Base-by-base conservation (phyloP, 2,888 invertebrate species). In the Aspidiotus destructor region DNA sequence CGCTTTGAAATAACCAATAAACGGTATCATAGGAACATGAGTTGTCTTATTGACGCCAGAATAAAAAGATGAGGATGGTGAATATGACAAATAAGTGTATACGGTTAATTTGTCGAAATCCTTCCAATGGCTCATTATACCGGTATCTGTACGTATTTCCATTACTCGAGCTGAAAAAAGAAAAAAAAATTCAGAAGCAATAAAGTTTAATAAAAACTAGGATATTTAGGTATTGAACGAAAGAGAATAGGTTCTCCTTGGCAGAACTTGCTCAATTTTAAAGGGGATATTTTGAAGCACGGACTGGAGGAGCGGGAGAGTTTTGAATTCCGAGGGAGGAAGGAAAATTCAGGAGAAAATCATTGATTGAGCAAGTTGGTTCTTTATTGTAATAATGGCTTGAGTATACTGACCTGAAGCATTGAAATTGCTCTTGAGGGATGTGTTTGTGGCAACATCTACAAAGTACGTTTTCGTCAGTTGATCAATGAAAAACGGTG, bases 121-220 rank as follows among this genome's bases (percentile, higher is more conserved):
- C 62, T 73, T 74, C 76, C 76, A 76, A 71, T 76, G 76, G 54
- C 74, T 74, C 73, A 76, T 74, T 54, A 76, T 74, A 28, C 76
- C 76, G 2, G 75, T 73, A 70, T 76, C 75, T 17, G 74, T 75
- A 28, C 73, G 72, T 13, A 76, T 68, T 62, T 75, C 74, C 64
- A 76, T 69, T 17, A 73, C 72, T 61, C 72, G 72, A 54, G 62
- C 71, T 71, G 62, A 70, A 40, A n/a, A 62, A 70, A 41, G 11
- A 9, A 54, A 54, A n/a, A 42, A 9, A 42, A 60, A 15, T 5
- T n/a, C 5, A 11, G 28, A 57, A 1, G 7, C 11, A 57, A 1
- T 13, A 1, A 57, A 2, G 17, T 5, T 16, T 7, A 58, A 58
- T 41, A 60, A 42, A 60, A 13, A 28, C 28, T 28, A 28, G 5